Evolutionary conservation across 2,113 vertebrate species (phyloP).

Genomic region (Anolis sagrei): DNA sequence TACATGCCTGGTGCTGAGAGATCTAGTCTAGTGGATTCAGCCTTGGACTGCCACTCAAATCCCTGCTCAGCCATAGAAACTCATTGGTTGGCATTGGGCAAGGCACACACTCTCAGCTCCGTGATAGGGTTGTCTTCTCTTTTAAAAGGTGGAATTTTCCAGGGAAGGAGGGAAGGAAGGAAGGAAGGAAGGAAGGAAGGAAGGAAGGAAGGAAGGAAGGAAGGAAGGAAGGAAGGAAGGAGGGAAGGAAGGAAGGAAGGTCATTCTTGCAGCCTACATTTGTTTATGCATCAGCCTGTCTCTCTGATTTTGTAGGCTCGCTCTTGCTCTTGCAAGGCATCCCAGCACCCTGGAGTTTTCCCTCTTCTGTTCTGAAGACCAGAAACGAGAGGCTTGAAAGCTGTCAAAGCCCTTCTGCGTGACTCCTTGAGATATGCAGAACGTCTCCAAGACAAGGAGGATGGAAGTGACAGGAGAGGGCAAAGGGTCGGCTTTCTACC

Average conservation of each 20-base stretch:
- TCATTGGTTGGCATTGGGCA: too few relatives aligned
- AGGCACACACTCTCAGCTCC: too few relatives aligned
- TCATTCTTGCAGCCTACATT: neutral
- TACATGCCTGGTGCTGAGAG: too few relatives aligned
- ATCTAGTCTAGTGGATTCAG: too few relatives aligned
- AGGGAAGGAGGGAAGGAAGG: neutral
- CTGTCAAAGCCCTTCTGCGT: neutral
- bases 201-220: too few relatives aligned
- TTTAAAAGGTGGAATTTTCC: too few relatives aligned
- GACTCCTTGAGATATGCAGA: neutral
- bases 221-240: neutral
- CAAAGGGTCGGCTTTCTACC: too few relatives aligned
- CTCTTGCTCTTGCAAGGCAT: neutral
- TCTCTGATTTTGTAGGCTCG: neutral
- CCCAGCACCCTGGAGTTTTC: neutral
- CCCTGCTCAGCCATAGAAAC: too few relatives aligned
- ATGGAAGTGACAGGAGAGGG: neutral
- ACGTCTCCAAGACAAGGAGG: neutral
- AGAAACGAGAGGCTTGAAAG: neutral
- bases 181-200: too few relatives aligned
- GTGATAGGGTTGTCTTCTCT: too few relatives aligned
- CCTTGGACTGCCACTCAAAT: too few relatives aligned
- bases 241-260: neutral
- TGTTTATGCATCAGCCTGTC: neutral
- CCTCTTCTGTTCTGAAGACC: too few relatives aligned